Conservation (phyloP, 1,140 invertebrate genomes). For the Diabrotica undecimpunctata region DNA sequence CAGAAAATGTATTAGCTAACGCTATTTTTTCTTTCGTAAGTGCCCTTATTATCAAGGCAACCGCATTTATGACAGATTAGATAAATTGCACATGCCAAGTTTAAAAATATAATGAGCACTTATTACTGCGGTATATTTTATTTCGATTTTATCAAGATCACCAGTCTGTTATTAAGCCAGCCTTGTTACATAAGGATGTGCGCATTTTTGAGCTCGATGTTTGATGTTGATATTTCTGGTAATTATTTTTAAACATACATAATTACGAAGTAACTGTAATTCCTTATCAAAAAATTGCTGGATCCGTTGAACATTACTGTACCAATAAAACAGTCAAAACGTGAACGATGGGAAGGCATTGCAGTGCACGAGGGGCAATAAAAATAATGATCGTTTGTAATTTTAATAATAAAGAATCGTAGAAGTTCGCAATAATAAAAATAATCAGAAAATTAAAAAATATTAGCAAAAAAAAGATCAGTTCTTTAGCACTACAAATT, state of each 20-base stretch:
- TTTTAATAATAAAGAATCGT: too few species aligned
- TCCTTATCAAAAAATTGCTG: slow-evolving; percentile 1
- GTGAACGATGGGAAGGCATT: too few species aligned
- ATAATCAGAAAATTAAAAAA: too few species aligned
- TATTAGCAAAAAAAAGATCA: too few species aligned
- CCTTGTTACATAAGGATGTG: not conserved
- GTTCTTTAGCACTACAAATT: too few species aligned
- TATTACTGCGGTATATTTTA: slow-evolving; percentile 1
- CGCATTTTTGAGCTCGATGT: not conserved
- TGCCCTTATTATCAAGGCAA: not conserved
- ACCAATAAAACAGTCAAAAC: too few species aligned
- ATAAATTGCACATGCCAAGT: not conserved
- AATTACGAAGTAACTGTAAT: not conserved
- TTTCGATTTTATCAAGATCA: not conserved
- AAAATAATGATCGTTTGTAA: too few species aligned
- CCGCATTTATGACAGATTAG: not conserved
- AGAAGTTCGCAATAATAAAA: too few species aligned
- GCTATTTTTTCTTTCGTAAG: too few species aligned
- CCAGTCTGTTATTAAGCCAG: not conserved
- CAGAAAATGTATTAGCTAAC: too few species aligned
- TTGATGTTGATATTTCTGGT: not conserved
- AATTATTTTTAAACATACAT: not conserved
- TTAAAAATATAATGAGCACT: not conserved
- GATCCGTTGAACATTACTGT: too few species aligned
- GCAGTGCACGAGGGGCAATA: too few species aligned